Conservation (phyloP, 2,113 vertebrate species). For the Dicaeum eximium region DNA sequence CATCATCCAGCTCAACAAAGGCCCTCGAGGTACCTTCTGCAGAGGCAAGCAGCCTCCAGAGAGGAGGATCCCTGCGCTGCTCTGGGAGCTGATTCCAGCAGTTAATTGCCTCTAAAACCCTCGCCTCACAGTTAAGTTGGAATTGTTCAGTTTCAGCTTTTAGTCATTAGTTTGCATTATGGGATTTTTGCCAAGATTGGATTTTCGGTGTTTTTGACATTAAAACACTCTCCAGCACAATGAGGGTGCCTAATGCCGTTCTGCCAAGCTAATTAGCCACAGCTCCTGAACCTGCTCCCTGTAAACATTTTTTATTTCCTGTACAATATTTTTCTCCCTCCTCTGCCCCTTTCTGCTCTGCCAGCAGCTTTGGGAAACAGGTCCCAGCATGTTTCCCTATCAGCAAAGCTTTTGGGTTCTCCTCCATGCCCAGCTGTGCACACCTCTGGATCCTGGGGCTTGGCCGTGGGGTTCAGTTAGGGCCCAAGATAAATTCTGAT, state of each 20-base stretch:
- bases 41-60: neutral
- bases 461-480: fast-evolving
- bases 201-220: neutral
- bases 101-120: neutral
- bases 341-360: neutral
- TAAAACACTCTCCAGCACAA: neutral
- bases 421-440: neutral
- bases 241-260: neutral
- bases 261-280: neutral
- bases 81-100: neutral
- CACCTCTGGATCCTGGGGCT: neutral
- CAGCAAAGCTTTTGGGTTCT: too few relatives aligned
- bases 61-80: neutral
- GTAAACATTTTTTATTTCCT: neutral
- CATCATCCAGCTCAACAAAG: neutral
- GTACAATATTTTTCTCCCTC: neutral
- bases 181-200: neutral
- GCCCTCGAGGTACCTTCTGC: neutral
- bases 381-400: fast-evolving
- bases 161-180: neutral
- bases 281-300: neutral
- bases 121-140: neutral
- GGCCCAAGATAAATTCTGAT: fast-evolving
- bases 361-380: neutral
- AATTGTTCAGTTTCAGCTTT: neutral